Percentiles rank a stretch among this genome's conserved stretches.
Conservation (phyloP, 2,888 invertebrate genomes). For the Drosophila borborema region DNA sequence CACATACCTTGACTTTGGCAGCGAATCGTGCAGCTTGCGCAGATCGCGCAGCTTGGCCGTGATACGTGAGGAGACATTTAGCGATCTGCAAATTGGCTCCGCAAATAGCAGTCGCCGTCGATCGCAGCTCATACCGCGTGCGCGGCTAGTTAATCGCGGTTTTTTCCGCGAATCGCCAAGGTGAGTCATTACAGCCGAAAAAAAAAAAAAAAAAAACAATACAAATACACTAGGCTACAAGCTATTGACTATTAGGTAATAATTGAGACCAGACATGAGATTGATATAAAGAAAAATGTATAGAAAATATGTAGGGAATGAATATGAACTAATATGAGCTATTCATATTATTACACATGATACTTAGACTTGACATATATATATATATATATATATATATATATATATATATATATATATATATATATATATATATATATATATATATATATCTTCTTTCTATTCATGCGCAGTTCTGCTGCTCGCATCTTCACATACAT, state of each 20-base stretch:
- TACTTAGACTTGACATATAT: background rate
- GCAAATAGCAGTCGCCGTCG: slow-evolving; percentile 89
- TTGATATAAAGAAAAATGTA: background rate
- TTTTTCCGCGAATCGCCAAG: slow-evolving; percentile 88
- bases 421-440: background rate
- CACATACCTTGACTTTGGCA: slow-evolving; percentile 81
- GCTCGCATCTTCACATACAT: background rate
- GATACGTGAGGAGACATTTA: slow-evolving; percentile 91
- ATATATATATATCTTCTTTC: background rate
- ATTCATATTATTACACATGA: background rate
- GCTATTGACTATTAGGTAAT: too few relatives aligned
- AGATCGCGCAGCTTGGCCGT: slow-evolving; percentile 91
- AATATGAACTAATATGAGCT: background rate
- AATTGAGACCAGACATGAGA: background rate
- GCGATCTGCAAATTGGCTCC: slow-evolving; percentile 88
- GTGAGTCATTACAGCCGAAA: slow-evolving; percentile 52
- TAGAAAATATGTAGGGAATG: too few relatives aligned
- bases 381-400: background rate
- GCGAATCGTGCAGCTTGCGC: slow-evolving; percentile 87
- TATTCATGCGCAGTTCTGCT: background rate
- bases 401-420: too few relatives aligned
- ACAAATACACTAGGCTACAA: slow-evolving; percentile 31
- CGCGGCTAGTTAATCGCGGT: slow-evolving; percentile 91
- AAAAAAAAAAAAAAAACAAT: background rate
- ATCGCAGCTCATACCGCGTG: slow-evolving; percentile 92